Conservation (phyloP, 2,113 vertebrate genomes). For the Ochotona princeps region DNA sequence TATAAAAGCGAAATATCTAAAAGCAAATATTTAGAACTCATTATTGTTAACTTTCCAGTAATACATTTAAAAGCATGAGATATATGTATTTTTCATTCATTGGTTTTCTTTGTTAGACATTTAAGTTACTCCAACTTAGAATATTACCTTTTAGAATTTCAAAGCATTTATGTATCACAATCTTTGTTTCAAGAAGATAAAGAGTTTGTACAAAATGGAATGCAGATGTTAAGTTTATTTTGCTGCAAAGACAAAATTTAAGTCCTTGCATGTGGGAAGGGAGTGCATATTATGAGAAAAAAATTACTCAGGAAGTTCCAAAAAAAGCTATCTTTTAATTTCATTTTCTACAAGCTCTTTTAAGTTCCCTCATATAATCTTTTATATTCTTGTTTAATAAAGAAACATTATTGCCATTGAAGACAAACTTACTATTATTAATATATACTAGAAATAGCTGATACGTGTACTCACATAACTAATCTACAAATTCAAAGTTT, state of each 20-base stretch:
- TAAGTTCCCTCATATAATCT: background rate
- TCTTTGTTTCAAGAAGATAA: background rate
- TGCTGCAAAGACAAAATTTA: too few relatives aligned
- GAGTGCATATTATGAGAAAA: too few relatives aligned
- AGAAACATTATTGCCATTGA: constrained; percentile 44
- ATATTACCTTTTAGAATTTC: constrained; percentile 7
- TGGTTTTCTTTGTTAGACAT: background rate
- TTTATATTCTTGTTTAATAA: constrained; percentile 11
- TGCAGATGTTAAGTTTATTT: too few relatives aligned
- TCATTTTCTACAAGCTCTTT: too few relatives aligned
- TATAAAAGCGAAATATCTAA: constrained; percentile 17
- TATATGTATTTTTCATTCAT: background rate
- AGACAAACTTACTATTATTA: background rate
- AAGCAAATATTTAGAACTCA: constrained; percentile 15
- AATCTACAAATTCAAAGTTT: constrained; percentile 35
- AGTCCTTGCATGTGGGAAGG: too few relatives aligned
- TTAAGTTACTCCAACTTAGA: constrained; percentile 23
- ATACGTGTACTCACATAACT: background rate
- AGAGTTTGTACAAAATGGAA: too few relatives aligned
- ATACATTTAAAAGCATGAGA: constrained; percentile 43
- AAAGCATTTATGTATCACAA: constrained; percentile 31
- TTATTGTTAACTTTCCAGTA: background rate
- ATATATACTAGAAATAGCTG: constrained; percentile 7
- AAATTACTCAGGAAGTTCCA: too few relatives aligned
- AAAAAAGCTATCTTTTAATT: too few relatives aligned